phyloP scores from a whole-genome alignment of 2,113 vertebrate species.

The Thunnus thynnus region DNA sequence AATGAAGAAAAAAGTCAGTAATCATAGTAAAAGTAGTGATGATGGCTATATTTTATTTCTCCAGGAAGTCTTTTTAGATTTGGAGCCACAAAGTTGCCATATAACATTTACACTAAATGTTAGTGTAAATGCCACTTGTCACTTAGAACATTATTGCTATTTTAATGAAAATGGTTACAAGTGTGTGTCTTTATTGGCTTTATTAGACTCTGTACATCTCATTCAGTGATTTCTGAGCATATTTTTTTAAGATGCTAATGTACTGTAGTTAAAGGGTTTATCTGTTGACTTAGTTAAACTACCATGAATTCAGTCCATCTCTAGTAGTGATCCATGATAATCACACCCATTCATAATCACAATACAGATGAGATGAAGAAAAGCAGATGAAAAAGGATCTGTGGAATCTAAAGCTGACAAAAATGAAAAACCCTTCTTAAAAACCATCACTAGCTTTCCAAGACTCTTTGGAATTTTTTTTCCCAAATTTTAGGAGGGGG shows the following conservation, averaged over 20 bases:
- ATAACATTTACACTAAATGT: not conserved
- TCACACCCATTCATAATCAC: slow-evolving; percentile 1
- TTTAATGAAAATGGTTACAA: slow-evolving; percentile 2
- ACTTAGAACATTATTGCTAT: slow-evolving; percentile 11
- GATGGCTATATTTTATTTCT: slow-evolving; percentile 22
- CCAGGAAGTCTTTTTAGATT: slow-evolving; percentile 3
- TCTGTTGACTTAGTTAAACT: slow-evolving; percentile 12
- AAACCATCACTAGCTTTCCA: not conserved
- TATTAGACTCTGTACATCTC: not conserved
- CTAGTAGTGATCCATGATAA: slow-evolving; percentile 1
- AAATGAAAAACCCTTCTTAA: slow-evolving; percentile 13
- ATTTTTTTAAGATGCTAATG: not conserved
- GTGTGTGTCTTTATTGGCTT: not conserved
- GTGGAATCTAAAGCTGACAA: not conserved
- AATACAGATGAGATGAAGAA: slow-evolving; percentile 16
- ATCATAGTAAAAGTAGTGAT: slow-evolving; percentile 13
- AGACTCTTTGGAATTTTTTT: not conserved
- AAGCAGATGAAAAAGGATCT: not conserved
- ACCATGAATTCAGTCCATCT: slow-evolving; percentile 4
- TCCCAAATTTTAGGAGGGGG: too few relatives aligned
- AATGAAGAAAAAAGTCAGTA: slow-evolving; percentile 1
- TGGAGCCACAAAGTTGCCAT: not conserved
- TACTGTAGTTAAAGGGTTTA: not conserved
- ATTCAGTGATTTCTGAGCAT: not conserved
- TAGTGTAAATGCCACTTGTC: slow-evolving; percentile 16